phyloP scores from a whole-genome alignment of 23 tunicate genomes.

The Trididemnum clinides region DNA sequence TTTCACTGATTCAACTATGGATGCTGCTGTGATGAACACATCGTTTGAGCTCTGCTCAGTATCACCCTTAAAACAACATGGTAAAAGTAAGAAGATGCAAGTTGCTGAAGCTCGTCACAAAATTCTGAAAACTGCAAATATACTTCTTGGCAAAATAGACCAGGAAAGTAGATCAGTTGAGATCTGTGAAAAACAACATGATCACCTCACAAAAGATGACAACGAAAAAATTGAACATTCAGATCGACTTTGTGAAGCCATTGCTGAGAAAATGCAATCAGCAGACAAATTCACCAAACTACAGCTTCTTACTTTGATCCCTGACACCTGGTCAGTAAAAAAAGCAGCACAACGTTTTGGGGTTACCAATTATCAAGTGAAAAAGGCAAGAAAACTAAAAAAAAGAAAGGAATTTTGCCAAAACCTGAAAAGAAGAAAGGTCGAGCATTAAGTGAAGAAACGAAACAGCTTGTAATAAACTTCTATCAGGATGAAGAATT shows the following conservation, averaged over 20 bases:
- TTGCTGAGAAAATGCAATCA: conserved; percentile 20
- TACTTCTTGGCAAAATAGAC: conserved; percentile 1
- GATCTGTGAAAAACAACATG: conserved; percentile 4
- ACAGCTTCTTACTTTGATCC: conserved; percentile 29
- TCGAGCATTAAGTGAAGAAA: conserved; percentile 6
- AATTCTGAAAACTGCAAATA: conserved; percentile 25
- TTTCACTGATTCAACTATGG: conserved; percentile 17
- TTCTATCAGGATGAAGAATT: conserved; percentile 42
- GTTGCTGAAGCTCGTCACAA: conserved; percentile 34
- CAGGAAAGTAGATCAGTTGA: conserved; percentile 27
- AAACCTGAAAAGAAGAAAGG: conserved; percentile 20
- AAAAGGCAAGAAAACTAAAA: conserved; percentile 19
- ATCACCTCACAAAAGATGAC: not conserved
- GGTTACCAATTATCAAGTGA: conserved; percentile 25
- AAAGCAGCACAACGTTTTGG: conserved; percentile 31
- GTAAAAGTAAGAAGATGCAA: conserved; percentile 32
- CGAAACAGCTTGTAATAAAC: conserved; percentile 15
- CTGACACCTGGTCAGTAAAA: conserved; percentile 37
- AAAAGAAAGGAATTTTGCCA: conserved; percentile 36
- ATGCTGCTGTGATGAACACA: conserved; percentile 2
- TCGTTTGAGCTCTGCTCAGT: conserved; percentile 27
- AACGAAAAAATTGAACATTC: conserved; percentile 29
- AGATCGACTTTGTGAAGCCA: conserved; percentile 17
- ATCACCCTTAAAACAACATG: conserved; percentile 31
- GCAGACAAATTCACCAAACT: conserved; percentile 12